Conservation (phyloP, 2,113 vertebrate genomes). For the Melanocharis versteri region DNA sequence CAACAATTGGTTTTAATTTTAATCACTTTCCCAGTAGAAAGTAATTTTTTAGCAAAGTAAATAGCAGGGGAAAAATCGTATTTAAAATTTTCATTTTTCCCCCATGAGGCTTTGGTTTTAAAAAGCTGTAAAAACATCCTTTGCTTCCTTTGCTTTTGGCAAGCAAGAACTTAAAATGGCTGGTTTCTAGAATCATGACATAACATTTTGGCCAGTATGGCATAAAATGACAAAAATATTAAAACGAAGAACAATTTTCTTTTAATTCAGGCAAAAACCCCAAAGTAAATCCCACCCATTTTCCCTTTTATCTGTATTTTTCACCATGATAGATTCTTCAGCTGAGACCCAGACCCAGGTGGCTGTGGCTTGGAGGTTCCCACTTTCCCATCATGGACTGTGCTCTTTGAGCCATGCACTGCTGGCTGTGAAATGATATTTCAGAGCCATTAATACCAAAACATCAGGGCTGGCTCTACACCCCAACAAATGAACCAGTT, state of each 20-base stretch:
- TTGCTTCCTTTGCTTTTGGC: slow-evolving; percentile 3
- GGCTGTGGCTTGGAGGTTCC: not conserved
- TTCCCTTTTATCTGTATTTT: not conserved
- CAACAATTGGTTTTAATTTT: not conserved
- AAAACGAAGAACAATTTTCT: not conserved
- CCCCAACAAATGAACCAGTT: not conserved
- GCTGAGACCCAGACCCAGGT: not conserved
- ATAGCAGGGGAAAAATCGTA: not conserved
- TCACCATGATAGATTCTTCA: not conserved
- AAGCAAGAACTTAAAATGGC: not conserved
- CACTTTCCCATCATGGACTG: not conserved
- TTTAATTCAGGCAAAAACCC: not conserved
- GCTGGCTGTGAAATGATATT: not conserved
- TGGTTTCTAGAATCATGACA: not conserved
- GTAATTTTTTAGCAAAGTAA: not conserved
- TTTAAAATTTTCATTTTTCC: not conserved
- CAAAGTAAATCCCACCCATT: rapidly evolving
- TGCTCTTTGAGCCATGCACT: not conserved
- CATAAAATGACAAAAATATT: not conserved
- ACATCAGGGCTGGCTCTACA: not conserved
- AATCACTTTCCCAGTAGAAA: not conserved
- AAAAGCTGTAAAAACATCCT: not conserved
- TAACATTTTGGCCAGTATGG: not conserved
- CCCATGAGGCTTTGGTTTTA: not conserved
- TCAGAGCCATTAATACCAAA: not conserved